Conservation (phyloP, 2,888 invertebrate species). For the Drosophila incognita region DNA sequence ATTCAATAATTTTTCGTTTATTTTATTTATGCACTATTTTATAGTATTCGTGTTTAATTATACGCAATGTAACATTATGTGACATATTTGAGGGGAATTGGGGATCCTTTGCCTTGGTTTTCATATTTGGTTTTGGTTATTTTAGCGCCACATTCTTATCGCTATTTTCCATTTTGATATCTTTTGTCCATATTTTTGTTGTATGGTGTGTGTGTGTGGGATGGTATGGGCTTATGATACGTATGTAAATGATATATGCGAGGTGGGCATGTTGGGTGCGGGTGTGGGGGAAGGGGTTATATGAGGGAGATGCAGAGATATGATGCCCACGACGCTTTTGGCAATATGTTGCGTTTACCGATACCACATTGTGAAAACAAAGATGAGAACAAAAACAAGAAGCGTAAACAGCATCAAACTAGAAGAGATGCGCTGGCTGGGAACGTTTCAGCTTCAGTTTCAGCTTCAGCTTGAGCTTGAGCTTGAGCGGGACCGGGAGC, state of each 20-base stretch:
- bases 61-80: constrained; percentile 78
- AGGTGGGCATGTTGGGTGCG: neutral
- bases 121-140: neutral
- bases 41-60: constrained; percentile 78
- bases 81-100: constrained; percentile 41
- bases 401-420: constrained; percentile 24
- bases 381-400: constrained; percentile 7
- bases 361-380: constrained; percentile 28
- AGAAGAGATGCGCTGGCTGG: constrained; percentile 5
- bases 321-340: constrained; percentile 53
- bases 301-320: neutral
- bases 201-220: neutral
- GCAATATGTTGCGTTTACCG: constrained; percentile 34
- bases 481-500: constrained; percentile 4
- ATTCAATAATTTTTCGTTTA: constrained; percentile 75
- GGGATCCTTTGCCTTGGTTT: constrained; percentile 4
- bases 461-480: neutral
- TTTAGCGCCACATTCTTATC: constrained; percentile 9
- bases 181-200: constrained; percentile 4
- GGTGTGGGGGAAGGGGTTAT: too few relatives aligned
- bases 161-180: constrained; percentile 14
- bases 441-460: neutral
- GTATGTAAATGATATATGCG: constrained; percentile 76
- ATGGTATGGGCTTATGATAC: constrained; percentile 41
- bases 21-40: constrained; percentile 81